phyloP scores from a whole-genome alignment of 2,113 vertebrate species.

The Tangachromis dhanisi region DNA sequence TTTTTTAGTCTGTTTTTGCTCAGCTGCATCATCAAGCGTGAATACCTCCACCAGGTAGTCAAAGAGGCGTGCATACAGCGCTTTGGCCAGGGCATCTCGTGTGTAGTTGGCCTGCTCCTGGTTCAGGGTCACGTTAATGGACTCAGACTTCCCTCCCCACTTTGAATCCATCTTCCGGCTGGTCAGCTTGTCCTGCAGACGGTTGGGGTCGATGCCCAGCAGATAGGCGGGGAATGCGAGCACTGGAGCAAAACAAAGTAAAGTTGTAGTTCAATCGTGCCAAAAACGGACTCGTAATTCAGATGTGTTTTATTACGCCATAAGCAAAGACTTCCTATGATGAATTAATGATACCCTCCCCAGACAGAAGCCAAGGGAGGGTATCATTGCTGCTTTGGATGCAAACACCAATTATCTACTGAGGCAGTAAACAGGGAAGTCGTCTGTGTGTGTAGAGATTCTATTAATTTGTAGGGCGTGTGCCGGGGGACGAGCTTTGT shows the following conservation, averaged over 20 bases:
- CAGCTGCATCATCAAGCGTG: neutral
- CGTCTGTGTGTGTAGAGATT: neutral
- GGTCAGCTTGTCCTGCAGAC: constrained; percentile 90
- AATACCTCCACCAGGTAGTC: constrained; percentile 91
- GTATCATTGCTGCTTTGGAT: neutral
- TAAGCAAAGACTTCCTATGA: neutral
- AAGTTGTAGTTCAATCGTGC: neutral
- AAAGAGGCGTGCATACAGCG: constrained; percentile 86
- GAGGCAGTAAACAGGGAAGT: neutral
- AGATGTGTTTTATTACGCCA: neutral
- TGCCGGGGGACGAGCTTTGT: neutral
- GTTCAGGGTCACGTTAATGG: constrained; percentile 90
- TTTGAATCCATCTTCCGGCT: constrained; percentile 96
- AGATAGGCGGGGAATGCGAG: constrained; percentile 93
- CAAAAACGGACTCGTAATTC: neutral
- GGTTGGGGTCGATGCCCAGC: constrained; percentile 81
- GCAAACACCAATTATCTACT: constrained; percentile 1
- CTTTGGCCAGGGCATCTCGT: constrained; percentile 89
- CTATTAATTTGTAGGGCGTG: neutral
- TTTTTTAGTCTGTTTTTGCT: neutral
- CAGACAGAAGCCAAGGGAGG: neutral
- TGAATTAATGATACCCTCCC: neutral
- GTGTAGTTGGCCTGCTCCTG: constrained; percentile 92
- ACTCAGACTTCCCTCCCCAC: constrained; percentile 88
- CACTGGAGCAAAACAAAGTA: constrained; percentile 52